These are phyloP conservation scores for Cylloceria caligata DNA, from an alignment of 2,888 invertebrate genomes.

Conservation along the genomic window DNA sequence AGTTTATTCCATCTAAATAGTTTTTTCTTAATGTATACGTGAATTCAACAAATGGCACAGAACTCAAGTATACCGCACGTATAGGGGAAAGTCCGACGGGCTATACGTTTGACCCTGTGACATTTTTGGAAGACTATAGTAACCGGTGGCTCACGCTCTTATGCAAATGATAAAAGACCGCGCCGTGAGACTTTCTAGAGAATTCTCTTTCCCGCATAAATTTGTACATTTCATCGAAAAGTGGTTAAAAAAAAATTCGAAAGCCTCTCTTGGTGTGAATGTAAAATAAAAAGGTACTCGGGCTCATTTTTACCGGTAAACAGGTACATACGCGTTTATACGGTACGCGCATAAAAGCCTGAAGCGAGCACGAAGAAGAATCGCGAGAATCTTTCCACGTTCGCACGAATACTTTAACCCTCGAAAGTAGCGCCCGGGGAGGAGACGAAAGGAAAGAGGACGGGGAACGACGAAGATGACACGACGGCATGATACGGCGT, in stretches of 20 bases:
- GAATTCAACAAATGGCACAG: neutral
- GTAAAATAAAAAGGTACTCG: constrained; percentile 25
- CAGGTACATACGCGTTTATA: constrained; percentile 30
- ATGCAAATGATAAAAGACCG: constrained; percentile 36
- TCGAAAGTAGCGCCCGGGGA: constrained; percentile 49
- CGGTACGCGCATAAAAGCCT: constrained; percentile 48
- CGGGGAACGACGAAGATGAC: constrained; percentile 26
- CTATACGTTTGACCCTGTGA: neutral
- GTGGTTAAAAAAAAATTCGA: constrained; percentile 40
- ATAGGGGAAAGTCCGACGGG: neutral
- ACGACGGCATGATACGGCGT: constrained; percentile 51
- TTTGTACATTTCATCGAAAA: constrained; percentile 45
- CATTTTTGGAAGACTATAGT: constrained; percentile 63
- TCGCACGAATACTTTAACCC: constrained; percentile 73
- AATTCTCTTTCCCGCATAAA: constrained; percentile 47
- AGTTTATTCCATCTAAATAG: no score
- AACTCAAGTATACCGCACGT: neutral
- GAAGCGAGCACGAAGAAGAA: constrained; percentile 61
- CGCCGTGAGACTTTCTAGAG: constrained; percentile 24
- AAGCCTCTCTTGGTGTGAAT: constrained; percentile 51
- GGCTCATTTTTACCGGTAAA: constrained; percentile 38
- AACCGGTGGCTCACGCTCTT: constrained; percentile 36
- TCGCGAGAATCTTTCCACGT: constrained; percentile 60
- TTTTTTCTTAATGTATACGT: no score
- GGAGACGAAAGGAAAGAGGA: constrained; percentile 8